A percentile compares a stretch with the other conserved stretches of the same genome.
Evolutionary conservation across 2,888 invertebrate genomes (phyloP).

Genomic region (Helleia helle): DNA sequence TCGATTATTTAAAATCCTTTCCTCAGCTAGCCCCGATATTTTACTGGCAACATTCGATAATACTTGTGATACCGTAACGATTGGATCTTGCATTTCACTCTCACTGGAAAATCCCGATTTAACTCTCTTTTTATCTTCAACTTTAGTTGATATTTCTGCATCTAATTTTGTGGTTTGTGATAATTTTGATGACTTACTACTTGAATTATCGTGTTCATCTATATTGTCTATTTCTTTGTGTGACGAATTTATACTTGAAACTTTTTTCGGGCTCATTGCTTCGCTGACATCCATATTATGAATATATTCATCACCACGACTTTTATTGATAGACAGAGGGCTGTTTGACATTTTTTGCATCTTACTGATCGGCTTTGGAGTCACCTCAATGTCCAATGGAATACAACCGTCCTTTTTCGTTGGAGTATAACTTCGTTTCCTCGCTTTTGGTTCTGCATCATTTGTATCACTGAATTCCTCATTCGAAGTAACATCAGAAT

Average conservation of each 20-base stretch:
- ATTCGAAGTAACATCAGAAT: slow-evolving; percentile 26
- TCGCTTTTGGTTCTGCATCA: slow-evolving; percentile 23
- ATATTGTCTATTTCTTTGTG: slow-evolving; percentile 17
- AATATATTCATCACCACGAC: slow-evolving; percentile 8
- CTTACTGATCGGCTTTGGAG: slow-evolving; percentile 46
- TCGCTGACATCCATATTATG: neutral
- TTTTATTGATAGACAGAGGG: slow-evolving; percentile 16
- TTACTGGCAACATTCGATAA: slow-evolving; percentile 16
- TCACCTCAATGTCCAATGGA: slow-evolving; percentile 28
- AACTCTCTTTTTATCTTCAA: slow-evolving; percentile 1
- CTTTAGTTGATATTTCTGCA: neutral
- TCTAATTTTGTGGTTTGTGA: slow-evolving; percentile 32
- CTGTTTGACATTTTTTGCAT: slow-evolving; percentile 40
- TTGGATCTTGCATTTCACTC: slow-evolving; percentile 3
- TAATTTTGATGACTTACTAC: slow-evolving; percentile 19
- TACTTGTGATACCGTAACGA: slow-evolving; percentile 13
- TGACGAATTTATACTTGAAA: slow-evolving; percentile 17
- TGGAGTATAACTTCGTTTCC: slow-evolving; percentile 42
- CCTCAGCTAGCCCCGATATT: slow-evolving; percentile 23
- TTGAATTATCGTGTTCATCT: slow-evolving; percentile 16
- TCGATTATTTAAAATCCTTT: slow-evolving; percentile 23
- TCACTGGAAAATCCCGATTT: slow-evolving; percentile 11
- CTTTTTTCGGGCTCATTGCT: neutral
- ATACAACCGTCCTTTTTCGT: slow-evolving; percentile 22
- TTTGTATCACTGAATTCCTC: slow-evolving; percentile 19